A percentile compares a stretch with the other conserved stretches of the same genome.
These are phyloP conservation scores for Colletes gigas DNA, from an alignment of 1,140 invertebrate species.

Conservation along the genomic window DNA sequence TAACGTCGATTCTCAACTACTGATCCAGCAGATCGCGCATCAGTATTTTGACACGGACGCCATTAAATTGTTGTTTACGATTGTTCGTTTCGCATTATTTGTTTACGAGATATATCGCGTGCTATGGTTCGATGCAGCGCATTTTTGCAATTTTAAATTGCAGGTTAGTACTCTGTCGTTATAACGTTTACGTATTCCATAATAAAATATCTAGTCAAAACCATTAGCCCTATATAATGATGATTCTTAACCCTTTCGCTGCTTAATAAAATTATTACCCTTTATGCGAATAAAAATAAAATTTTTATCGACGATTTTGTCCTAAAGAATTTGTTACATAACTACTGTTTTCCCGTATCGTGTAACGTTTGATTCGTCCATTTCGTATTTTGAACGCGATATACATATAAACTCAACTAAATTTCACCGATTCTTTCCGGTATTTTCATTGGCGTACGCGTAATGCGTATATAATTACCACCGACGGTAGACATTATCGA, in stretches of 20 bases:
- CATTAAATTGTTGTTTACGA: not conserved
- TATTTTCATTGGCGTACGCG: not conserved
- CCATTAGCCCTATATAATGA: too few relatives aligned
- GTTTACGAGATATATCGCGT: not conserved
- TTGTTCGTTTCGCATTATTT: not conserved
- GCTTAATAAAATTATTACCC: too few relatives aligned
- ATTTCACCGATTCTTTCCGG: not conserved
- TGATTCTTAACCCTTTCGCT: too few relatives aligned
- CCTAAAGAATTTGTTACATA: too few relatives aligned
- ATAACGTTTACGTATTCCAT: not conserved
- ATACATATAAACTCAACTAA: too few relatives aligned
- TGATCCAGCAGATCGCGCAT: not conserved
- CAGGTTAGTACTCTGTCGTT: not conserved
- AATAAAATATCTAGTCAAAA: too few relatives aligned
- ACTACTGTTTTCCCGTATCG: too few relatives aligned
- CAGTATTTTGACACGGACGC: not conserved
- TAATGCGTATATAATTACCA: conserved; percentile 10
- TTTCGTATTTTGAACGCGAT: not conserved
- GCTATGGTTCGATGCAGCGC: not conserved
- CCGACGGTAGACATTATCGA: not conserved
- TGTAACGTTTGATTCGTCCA: not conserved
- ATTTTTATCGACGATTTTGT: too few relatives aligned
- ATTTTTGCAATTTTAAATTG: not conserved
- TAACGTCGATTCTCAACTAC: not conserved
- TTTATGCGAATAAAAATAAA: too few relatives aligned